phyloP scores from a whole-genome alignment of 1,140 invertebrate genomes.

The Calliopsis andreniformis region DNA sequence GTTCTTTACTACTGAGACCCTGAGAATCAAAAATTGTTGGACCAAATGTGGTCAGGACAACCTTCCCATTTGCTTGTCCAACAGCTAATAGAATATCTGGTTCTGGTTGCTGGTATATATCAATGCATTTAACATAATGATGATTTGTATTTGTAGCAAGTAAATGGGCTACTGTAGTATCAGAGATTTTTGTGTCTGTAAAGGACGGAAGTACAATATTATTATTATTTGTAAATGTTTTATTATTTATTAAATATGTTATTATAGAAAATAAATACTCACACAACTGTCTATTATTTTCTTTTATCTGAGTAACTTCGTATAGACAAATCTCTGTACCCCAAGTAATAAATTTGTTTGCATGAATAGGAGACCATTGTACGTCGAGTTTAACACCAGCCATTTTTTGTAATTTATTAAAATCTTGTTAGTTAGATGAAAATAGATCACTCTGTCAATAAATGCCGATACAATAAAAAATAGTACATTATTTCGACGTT shows the following conservation, averaged over 20 bases:
- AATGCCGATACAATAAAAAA: background rate
- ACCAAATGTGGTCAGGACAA: slow-evolving; percentile 90
- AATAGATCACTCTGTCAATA: slow-evolving; percentile 1
- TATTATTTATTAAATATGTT: background rate
- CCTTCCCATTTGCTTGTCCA: slow-evolving; percentile 92
- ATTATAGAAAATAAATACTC: slow-evolving; percentile 66
- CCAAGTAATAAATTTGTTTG: slow-evolving; percentile 92
- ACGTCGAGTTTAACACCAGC: slow-evolving; percentile 86
- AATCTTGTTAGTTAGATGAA: background rate
- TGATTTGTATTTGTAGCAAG: slow-evolving; percentile 85
- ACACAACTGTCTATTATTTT: slow-evolving; percentile 83
- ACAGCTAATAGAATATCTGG: slow-evolving; percentile 91
- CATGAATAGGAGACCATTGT: slow-evolving; percentile 89
- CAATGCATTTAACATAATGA: slow-evolving; percentile 89
- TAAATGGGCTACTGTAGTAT: slow-evolving; percentile 85
- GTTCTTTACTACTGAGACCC: slow-evolving; percentile 88
- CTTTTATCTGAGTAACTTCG: slow-evolving; percentile 85
- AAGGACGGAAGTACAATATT: slow-evolving; percentile 47
- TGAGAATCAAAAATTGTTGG: slow-evolving; percentile 86
- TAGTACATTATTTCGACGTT: background rate
- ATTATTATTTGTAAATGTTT: background rate
- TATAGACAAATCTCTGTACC: slow-evolving; percentile 92
- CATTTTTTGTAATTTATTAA: slow-evolving; percentile 71
- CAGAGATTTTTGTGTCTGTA: slow-evolving; percentile 86
- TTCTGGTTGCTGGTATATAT: slow-evolving; percentile 88